A percentile compares a stretch with the other conserved stretches of the same genome.
These are phyloP conservation scores for Diabrotica balteata DNA, from an alignment of 2,888 invertebrate species.

Conservation along the genomic window DNA sequence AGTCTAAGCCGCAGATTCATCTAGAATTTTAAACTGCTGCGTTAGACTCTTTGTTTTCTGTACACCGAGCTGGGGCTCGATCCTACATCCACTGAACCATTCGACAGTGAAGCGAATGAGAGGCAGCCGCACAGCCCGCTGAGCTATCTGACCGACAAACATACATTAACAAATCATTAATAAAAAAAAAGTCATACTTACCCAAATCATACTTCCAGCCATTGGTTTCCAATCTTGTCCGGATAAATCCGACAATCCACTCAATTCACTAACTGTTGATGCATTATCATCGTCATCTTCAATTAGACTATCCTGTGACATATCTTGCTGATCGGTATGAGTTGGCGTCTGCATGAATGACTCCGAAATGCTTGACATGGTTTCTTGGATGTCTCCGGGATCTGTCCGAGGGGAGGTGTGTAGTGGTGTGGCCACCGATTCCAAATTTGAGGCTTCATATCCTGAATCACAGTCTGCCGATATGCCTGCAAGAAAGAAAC, in stretches of 20 bases:
- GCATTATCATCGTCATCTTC: conserved; percentile 47
- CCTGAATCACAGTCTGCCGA: conserved; percentile 57
- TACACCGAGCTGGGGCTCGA: no score
- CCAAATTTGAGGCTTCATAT: conserved; percentile 54
- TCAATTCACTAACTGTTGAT: conserved; percentile 66
- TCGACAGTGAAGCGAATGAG: no score
- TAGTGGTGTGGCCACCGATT: conserved; percentile 49
- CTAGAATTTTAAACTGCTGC: no score
- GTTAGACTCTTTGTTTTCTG: no score
- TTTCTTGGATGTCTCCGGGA: conserved; percentile 43
- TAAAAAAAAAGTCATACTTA: conserved; percentile 43
- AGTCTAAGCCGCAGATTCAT: no score
- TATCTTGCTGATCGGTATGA: conserved; percentile 48
- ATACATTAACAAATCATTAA: not conserved
- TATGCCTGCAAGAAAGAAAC: conserved; percentile 39
- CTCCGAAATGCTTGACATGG: conserved; percentile 44
- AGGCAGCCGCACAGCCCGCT: no score
- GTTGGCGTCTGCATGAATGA: conserved; percentile 46
- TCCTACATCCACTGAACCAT: no score
- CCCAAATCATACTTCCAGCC: conserved; percentile 63
- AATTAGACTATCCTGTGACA: conserved; percentile 52
- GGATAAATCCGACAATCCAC: conserved; percentile 71
- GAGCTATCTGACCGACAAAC: no score
- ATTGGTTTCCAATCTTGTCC: conserved; percentile 75
- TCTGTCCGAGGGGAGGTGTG: conserved; percentile 48